A percentile compares a stretch with the other conserved stretches of the same genome.
phyloP scores from a whole-genome alignment of 2,888 invertebrate genomes.

The Melikaiella ostensackeni region DNA sequence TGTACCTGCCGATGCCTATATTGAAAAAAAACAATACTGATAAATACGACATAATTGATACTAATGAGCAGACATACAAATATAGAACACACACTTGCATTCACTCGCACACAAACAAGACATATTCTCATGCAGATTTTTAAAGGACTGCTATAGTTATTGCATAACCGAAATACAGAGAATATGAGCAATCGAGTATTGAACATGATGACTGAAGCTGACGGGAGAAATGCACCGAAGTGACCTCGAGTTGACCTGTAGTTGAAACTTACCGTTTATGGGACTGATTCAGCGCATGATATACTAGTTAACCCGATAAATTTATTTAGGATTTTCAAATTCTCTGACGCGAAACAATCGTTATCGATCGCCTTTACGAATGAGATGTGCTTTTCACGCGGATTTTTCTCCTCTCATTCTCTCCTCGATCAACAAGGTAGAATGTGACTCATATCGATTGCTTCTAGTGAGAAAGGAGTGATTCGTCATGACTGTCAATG shows the following conservation, averaged over 20 bases:
- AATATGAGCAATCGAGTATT: constrained; percentile 33
- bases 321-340: constrained; percentile 64
- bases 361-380: constrained; percentile 34
- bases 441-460: background rate
- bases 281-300: constrained; percentile 57
- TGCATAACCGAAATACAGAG: constrained; percentile 50
- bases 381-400: constrained; percentile 45
- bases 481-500: no score
- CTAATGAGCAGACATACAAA: constrained; percentile 30
- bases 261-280: constrained; percentile 54
- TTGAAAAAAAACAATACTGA: constrained; percentile 46
- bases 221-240: constrained; percentile 58
- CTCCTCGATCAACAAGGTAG: constrained; percentile 33
- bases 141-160: constrained; percentile 41
- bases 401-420: constrained; percentile 55
- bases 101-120: constrained; percentile 45
- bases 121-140: constrained; percentile 46
- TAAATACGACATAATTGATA: constrained; percentile 13
- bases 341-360: constrained; percentile 54
- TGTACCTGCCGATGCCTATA: constrained; percentile 55
- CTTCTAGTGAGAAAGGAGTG: no score
- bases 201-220: constrained; percentile 53
- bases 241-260: constrained; percentile 58
- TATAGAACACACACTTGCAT: constrained; percentile 47
- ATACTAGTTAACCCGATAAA: constrained; percentile 59